Evolutionary conservation across 2,797 vertebrate genomes (phyloP).

Genomic region (Cryptoprocta ferox): DNA sequence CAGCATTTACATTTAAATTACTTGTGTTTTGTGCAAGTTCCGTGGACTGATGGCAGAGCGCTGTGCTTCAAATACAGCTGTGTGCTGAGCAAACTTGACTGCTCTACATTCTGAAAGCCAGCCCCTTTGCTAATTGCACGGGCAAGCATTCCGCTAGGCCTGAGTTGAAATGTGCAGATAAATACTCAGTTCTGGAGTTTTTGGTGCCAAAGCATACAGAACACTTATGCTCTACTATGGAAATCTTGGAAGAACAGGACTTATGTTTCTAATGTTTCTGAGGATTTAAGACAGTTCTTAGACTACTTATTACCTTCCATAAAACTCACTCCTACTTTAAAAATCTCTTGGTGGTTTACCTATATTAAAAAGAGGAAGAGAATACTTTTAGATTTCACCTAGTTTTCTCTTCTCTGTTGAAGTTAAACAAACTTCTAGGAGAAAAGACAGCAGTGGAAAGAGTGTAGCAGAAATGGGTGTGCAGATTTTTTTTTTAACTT

Average conservation of each 20-base stretch:
- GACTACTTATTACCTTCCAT: slow-evolving; percentile 62
- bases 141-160: slow-evolving; percentile 59
- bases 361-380: slow-evolving; percentile 56
- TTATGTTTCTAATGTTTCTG: slow-evolving; percentile 58
- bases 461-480: background rate
- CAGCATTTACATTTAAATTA: background rate
- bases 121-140: background rate
- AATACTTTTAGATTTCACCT: background rate
- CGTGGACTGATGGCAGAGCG: background rate
- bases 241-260: slow-evolving; percentile 56
- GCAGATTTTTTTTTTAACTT: background rate
- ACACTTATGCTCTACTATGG: background rate
- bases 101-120: background rate
- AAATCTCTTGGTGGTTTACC: slow-evolving; percentile 57
- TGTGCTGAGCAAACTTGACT: background rate
- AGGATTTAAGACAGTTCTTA: slow-evolving; percentile 66
- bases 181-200: slow-evolving; percentile 55
- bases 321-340: slow-evolving; percentile 61
- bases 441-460: background rate
- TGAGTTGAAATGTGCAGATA: slow-evolving; percentile 61
- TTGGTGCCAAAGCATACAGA: slow-evolving; percentile 71
- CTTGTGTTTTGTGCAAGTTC: background rate
- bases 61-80: background rate
- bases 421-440: slow-evolving; percentile 1
- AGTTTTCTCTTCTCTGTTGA: slow-evolving; percentile 47